Conservation (phyloP, 2,888 invertebrate genomes). For the Pegoplata infirma region DNA sequence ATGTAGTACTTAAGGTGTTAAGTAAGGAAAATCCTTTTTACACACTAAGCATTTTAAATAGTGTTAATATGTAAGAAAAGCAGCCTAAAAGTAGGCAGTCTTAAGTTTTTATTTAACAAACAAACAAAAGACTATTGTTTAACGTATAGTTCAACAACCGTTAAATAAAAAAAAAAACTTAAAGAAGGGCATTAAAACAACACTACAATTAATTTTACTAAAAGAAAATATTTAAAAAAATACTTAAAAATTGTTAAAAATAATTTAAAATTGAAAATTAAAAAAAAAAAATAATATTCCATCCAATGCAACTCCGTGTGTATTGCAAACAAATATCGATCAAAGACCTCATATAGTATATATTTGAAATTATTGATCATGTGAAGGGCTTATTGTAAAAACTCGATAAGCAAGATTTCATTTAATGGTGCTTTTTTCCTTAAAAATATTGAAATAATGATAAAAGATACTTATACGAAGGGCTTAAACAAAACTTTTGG, state of each 20-base stretch:
- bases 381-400: too few relatives aligned
- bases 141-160: conserved; percentile 49
- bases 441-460: too few relatives aligned
- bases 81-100: conserved; percentile 51
- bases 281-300: background rate
- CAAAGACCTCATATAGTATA: too few relatives aligned
- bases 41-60: conserved; percentile 58
- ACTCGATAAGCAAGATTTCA: too few relatives aligned
- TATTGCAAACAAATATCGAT: too few relatives aligned
- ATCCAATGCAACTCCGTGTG: too few relatives aligned
- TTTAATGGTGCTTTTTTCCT: too few relatives aligned
- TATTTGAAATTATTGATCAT: too few relatives aligned
- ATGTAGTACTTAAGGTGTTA: conserved; percentile 57
- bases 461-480: too few relatives aligned
- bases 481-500: too few relatives aligned
- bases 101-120: conserved; percentile 15
- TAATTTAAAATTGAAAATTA: background rate
- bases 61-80: conserved; percentile 59
- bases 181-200: background rate
- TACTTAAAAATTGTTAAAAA: too few relatives aligned
- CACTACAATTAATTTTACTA: background rate
- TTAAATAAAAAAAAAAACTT: conserved; percentile 12
- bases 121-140: conserved; percentile 16
- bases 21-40: conserved; percentile 56
- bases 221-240: background rate